These are phyloP conservation scores for Planiliza haematocheilus DNA, from an alignment of 2,113 vertebrate species.

Conservation along the genomic window DNA sequence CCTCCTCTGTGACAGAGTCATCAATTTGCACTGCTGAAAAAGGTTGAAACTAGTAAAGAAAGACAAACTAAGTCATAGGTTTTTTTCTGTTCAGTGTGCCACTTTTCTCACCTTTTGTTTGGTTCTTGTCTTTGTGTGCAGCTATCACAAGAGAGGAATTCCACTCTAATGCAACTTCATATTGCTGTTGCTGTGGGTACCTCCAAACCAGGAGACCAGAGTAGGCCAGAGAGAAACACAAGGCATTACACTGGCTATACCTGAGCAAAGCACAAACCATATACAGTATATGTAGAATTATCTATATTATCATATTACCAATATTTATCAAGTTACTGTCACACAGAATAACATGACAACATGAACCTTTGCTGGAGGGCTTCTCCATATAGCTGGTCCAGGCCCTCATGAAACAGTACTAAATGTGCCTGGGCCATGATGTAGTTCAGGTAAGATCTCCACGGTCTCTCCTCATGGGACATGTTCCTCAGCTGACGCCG, in stretches of 20 bases:
- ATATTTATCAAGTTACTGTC: too few relatives aligned
- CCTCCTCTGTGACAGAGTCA: constrained; percentile 31
- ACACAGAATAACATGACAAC: too few relatives aligned
- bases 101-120: constrained; percentile 52
- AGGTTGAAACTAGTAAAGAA: neutral
- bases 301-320: neutral
- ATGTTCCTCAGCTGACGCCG: constrained; percentile 78
- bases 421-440: constrained; percentile 85
- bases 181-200: constrained; percentile 26
- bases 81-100: neutral
- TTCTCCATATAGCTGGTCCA: constrained; percentile 70
- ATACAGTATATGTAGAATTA: neutral
- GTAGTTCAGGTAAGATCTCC: constrained; percentile 89
- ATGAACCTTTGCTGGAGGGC: constrained; percentile 65
- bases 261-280: constrained; percentile 72
- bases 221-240: constrained; percentile 87
- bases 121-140: constrained; percentile 11
- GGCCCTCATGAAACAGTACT: constrained; percentile 78
- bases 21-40: constrained; percentile 27
- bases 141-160: neutral
- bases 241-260: constrained; percentile 86
- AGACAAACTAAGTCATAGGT: neutral
- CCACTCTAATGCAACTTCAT: constrained; percentile 26
- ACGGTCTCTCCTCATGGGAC: constrained; percentile 87
- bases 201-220: constrained; percentile 86